A percentile compares a stretch with the other conserved stretches of the same genome.
phyloP scores from a whole-genome alignment of 2,797 vertebrate species.

The Poeciliopsis gracilis region DNA sequence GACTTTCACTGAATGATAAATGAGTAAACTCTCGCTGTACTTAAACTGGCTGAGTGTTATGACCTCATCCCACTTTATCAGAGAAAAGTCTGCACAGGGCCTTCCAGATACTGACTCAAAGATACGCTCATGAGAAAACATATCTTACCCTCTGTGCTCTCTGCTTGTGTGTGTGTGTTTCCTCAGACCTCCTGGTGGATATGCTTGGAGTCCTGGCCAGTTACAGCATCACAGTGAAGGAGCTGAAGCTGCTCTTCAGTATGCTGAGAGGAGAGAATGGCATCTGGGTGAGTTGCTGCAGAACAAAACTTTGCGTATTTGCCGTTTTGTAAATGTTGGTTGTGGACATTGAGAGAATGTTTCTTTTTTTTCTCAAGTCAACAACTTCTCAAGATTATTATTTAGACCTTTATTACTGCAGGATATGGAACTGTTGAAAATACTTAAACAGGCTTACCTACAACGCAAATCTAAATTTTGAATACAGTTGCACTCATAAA shows the following conservation, averaged over 20 bases:
- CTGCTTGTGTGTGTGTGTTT: conserved; percentile 33
- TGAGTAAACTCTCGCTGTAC: conserved; percentile 18
- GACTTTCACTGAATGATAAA: conserved; percentile 32
- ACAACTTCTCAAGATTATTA: background rate
- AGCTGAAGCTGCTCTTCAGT: conserved; percentile 98
- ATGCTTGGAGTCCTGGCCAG: conserved; percentile 99
- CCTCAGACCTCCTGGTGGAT: conserved; percentile 96
- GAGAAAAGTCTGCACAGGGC: conserved; percentile 32
- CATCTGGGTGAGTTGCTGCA: conserved; percentile 89
- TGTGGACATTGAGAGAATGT: background rate
- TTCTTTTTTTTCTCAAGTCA: background rate
- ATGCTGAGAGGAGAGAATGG: conserved; percentile 98
- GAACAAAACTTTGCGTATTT: background rate
- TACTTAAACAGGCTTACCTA: background rate
- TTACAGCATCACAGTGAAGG: conserved; percentile 99
- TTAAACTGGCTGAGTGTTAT: conserved; percentile 22
- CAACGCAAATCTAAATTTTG: background rate
- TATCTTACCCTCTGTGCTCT: conserved; percentile 18
- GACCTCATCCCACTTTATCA: conserved; percentile 41
- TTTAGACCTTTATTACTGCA: background rate
- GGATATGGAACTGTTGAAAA: background rate
- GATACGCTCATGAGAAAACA: background rate
- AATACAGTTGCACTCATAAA: background rate
- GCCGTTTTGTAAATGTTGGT: background rate
- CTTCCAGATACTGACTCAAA: conserved; percentile 42